Percentiles rank a stretch among this genome's conserved stretches.
These are phyloP conservation scores for Allygus modestus DNA, from an alignment of 2,888 invertebrate genomes.

Conservation along the genomic window DNA sequence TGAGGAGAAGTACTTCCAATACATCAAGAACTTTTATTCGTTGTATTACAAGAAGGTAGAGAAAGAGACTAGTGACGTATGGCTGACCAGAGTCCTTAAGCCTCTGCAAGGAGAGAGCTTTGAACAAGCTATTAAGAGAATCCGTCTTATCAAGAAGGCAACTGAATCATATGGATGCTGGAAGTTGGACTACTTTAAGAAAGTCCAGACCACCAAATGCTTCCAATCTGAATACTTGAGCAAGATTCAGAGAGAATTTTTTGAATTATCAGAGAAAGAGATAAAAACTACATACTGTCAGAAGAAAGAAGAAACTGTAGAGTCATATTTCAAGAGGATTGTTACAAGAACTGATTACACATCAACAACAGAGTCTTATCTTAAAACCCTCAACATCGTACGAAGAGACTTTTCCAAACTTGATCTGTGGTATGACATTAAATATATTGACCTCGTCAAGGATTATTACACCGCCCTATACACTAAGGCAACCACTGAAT, in stretches of 20 bases:
- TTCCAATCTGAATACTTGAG: neutral
- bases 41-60: neutral
- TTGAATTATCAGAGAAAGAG: neutral
- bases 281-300: neutral
- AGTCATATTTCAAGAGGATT: slow-evolving; percentile 22
- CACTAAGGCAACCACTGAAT: slow-evolving; percentile 17
- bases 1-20: slow-evolving; percentile 9
- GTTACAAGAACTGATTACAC: neutral
- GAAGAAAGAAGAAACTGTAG: neutral
- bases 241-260: neutral
- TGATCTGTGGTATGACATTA: slow-evolving; percentile 31
- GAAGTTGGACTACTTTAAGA: neutral
- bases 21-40: slow-evolving; percentile 25
- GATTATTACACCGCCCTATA: neutral
- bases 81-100: slow-evolving; percentile 13
- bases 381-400: neutral
- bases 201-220: neutral
- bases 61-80: neutral
- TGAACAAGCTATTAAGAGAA: slow-evolving; percentile 18
- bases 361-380: neutral
- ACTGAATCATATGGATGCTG: neutral
- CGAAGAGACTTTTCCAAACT: neutral
- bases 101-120: slow-evolving; percentile 14
- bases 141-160: slow-evolving; percentile 10
- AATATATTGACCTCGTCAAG: slow-evolving; percentile 2